phyloP scores from a whole-genome alignment of 2,797 vertebrate species.

The Anguilla megastoma region DNA sequence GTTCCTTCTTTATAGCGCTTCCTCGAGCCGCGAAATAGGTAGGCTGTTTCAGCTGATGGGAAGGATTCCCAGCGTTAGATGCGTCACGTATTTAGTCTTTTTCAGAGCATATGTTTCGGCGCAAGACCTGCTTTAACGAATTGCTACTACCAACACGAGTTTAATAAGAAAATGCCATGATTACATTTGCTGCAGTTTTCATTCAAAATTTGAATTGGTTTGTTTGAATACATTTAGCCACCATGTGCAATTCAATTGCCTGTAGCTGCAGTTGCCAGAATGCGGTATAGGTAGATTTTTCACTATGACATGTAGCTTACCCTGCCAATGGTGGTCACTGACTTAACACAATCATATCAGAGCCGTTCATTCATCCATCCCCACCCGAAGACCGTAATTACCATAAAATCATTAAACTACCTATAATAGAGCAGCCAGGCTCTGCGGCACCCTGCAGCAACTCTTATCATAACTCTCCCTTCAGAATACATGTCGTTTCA shows the following conservation, averaged over 20 bases:
- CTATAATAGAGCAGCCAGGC: constrained; percentile 66
- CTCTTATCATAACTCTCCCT: constrained; percentile 62
- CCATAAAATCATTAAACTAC: constrained; percentile 62
- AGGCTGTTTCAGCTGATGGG: constrained; percentile 24
- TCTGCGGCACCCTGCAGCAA: constrained; percentile 82
- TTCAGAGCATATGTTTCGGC: constrained; percentile 29
- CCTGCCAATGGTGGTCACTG: constrained; percentile 46
- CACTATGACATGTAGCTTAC: constrained; percentile 39
- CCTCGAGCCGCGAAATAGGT: constrained; percentile 2
- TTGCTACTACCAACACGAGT: constrained; percentile 14
- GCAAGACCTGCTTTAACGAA: constrained; percentile 39
- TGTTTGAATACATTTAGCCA: constrained; percentile 8
- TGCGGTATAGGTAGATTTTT: constrained; percentile 25
- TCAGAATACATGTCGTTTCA: constrained; percentile 58
- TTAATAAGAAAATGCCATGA: background rate
- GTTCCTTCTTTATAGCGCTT: constrained; percentile 53
- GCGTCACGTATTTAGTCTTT: constrained; percentile 43
- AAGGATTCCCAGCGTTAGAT: constrained; percentile 33
- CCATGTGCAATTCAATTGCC: constrained; percentile 19
- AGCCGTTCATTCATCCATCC: constrained; percentile 60
- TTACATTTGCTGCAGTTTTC: background rate
- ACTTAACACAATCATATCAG: constrained; percentile 50
- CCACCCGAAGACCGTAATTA: constrained; percentile 55
- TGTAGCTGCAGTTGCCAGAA: constrained; percentile 26
- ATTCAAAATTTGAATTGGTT: background rate